Conservation (phyloP, 37 sponge, comb jelly and placozoan genomes). For the Aphrocallistes beatrix region DNA sequence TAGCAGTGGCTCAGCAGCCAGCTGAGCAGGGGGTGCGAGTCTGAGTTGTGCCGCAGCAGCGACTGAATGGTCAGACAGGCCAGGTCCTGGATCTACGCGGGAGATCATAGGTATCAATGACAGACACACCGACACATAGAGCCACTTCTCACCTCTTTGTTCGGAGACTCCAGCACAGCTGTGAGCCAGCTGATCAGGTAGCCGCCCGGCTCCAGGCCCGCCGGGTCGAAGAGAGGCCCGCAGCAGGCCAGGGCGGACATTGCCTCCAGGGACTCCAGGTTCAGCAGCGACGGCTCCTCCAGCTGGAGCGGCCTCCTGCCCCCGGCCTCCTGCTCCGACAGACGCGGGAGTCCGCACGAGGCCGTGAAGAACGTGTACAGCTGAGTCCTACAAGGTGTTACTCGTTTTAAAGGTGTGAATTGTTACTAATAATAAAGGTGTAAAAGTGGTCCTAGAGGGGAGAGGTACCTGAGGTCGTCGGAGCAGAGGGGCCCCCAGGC, state of each 20-base stretch:
- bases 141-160: constrained; percentile 28
- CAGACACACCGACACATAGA: neutral
- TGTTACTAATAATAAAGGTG: no score
- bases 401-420: neutral
- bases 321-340: neutral
- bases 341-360: neutral
- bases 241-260: constrained; percentile 83
- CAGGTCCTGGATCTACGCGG: constrained; percentile 45
- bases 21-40: constrained; percentile 37
- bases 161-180: constrained; percentile 49
- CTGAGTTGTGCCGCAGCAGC: constrained; percentile 51
- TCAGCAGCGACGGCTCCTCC: neutral
- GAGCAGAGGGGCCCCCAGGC: neutral
- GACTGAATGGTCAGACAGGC: constrained; percentile 60
- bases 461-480: neutral
- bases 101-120: neutral
- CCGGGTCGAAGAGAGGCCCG: constrained; percentile 66
- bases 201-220: constrained; percentile 43
- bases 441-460: no score
- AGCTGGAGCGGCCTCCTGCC: neutral
- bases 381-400: neutral
- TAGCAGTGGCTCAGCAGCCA: constrained; percentile 77
- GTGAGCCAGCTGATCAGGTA: constrained; percentile 67
- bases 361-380: constrained; percentile 14
- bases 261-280: constrained; percentile 33